These are phyloP conservation scores for Gymnobelideus leadbeateri DNA, from an alignment of 2,113 vertebrate species.

Conservation along the genomic window DNA sequence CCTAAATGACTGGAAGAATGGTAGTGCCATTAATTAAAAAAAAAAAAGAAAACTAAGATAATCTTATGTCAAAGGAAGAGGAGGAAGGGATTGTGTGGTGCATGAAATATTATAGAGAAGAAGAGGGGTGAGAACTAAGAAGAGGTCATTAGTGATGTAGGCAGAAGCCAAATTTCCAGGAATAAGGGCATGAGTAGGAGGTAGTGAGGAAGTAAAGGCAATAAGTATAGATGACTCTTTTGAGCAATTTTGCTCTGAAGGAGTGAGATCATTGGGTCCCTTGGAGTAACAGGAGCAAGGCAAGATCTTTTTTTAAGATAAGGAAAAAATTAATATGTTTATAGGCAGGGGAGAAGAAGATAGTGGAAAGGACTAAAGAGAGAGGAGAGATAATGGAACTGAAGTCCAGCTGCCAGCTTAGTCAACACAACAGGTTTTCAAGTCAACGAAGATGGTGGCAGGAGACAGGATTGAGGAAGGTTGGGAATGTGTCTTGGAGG, in stretches of 20 bases:
- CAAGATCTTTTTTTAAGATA: not conserved
- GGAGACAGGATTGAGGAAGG: not conserved
- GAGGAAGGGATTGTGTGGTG: not conserved
- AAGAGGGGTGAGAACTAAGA: not conserved
- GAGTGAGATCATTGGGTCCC: too few species aligned
- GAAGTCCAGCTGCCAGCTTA: not conserved
- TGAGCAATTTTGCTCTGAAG: not conserved
- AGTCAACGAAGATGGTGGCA: not conserved
- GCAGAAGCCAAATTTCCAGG: not conserved
- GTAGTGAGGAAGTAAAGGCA: not conserved
- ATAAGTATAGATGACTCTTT: not conserved
- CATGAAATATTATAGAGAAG: not conserved
- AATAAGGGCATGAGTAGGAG: not conserved
- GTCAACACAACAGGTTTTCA: not conserved
- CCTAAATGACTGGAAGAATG: not conserved
- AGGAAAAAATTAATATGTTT: not conserved
- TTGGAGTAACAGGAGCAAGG: too few species aligned
- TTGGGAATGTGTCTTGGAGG: not conserved
- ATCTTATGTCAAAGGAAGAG: not conserved
- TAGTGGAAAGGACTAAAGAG: not conserved
- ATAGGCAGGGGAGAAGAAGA: not conserved
- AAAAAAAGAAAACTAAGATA: not conserved
- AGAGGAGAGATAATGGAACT: not conserved
- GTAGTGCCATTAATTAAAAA: not conserved
- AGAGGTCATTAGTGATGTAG: not conserved